Conservation (phyloP, 2,888 invertebrate genomes). For the Cepaea hortensis region DNA sequence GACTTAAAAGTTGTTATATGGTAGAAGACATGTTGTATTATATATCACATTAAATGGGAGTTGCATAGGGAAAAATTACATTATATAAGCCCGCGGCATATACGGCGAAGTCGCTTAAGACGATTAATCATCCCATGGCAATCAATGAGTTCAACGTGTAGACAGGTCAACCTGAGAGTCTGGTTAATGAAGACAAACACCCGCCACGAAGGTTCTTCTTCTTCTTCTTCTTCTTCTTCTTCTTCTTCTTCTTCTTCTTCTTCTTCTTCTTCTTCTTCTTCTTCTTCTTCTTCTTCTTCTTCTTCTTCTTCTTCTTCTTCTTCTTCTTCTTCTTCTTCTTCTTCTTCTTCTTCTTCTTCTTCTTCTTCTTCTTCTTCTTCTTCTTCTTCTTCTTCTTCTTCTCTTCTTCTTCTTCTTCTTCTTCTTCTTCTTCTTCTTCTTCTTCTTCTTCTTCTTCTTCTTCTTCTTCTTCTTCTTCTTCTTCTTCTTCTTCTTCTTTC, state of each 20-base stretch:
- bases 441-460: neutral
- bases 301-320: neutral
- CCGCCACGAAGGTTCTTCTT: neutral
- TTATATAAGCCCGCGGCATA: no score
- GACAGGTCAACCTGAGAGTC: no score
- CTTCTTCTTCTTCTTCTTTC: no score
- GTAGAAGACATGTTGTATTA: no score
- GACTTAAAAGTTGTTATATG: no score
- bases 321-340: conserved; percentile 13
- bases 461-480: conserved; percentile 14
- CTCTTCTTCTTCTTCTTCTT: neutral
- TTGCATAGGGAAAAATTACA: no score
- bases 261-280: neutral
- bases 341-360: neutral
- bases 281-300: neutral
- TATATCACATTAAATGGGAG: no score
- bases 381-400: conserved; percentile 4
- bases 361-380: neutral
- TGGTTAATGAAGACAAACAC: no score
- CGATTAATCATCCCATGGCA: no score
- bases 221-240: conserved; percentile 13
- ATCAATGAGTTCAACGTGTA: no score
- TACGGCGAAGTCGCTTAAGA: no score
- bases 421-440: conserved; percentile 4
- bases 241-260: neutral